Percentiles rank a stretch among this genome's conserved stretches.
phyloP scores from a whole-genome alignment of 2,797 vertebrate species.

The Anolis apletophallus region DNA sequence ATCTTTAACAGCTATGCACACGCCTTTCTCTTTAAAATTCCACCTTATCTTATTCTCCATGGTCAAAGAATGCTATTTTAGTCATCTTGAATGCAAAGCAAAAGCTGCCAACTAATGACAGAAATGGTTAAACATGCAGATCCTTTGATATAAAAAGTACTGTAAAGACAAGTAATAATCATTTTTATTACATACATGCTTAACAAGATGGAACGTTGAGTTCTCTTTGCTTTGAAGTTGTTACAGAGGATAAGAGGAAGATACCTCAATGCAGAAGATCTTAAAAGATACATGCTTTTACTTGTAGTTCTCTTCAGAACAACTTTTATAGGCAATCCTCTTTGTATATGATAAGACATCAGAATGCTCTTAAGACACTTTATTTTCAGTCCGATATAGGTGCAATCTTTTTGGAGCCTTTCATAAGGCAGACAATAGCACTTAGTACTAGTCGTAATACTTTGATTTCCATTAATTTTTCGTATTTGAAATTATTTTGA shows the following conservation, averaged over 20 bases:
- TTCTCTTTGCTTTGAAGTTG: constrained; percentile 58
- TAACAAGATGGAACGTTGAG: constrained; percentile 47
- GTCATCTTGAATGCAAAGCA: constrained; percentile 6
- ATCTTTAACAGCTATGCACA: neutral
- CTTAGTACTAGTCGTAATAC: no score
- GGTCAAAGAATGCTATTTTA: constrained; percentile 37
- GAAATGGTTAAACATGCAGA: constrained; percentile 44
- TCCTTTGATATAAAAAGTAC: constrained; percentile 59
- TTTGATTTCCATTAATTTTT: no score
- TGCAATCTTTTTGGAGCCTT: neutral
- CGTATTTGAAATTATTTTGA: no score
- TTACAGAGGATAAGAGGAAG: constrained; percentile 46
- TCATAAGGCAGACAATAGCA: neutral
- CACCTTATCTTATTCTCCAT: neutral
- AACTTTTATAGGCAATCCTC: constrained; percentile 36
- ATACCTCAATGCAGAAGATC: constrained; percentile 33
- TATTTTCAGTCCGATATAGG: constrained; percentile 31
- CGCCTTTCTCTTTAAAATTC: neutral
- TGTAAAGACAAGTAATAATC: constrained; percentile 34
- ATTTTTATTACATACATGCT: constrained; percentile 58
- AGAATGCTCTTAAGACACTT: constrained; percentile 48
- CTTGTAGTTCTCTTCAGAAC: constrained; percentile 48
- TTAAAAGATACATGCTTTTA: constrained; percentile 62
- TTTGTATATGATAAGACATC: constrained; percentile 38
- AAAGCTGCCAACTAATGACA: constrained; percentile 25